Conservation (phyloP, 2,797 vertebrate species). For the Falco naumanni region DNA sequence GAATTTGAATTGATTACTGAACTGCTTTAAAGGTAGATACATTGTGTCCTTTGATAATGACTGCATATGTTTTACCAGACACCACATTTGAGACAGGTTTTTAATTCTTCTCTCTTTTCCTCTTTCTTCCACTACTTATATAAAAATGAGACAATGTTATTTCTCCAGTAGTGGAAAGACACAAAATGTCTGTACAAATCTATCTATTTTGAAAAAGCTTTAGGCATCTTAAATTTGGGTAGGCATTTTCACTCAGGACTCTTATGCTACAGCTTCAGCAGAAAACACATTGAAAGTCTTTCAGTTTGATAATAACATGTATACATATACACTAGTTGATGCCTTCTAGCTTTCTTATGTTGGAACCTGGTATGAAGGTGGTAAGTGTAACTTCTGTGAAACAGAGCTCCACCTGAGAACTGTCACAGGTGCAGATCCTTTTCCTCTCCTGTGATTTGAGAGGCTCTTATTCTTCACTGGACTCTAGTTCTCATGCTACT, state of each 20-base stretch:
- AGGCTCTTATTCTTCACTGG: neutral
- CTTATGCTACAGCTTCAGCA: neutral
- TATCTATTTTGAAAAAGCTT: neutral
- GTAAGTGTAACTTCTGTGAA: neutral
- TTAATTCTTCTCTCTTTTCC: neutral
- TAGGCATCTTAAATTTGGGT: neutral
- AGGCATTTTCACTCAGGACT: neutral
- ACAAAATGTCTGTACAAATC: neutral
- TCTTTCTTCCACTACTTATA: neutral
- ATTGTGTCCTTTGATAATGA: slow-evolving; percentile 29
- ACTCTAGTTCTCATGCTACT: neutral
- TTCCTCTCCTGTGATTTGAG: neutral
- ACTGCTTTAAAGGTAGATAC: slow-evolving; percentile 48
- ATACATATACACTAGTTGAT: rapidly evolving
- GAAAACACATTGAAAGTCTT: neutral
- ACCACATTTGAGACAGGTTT: neutral
- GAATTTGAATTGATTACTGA: slow-evolving; percentile 60
- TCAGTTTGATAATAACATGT: neutral
- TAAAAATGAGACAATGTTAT: neutral
- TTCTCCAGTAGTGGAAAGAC: neutral
- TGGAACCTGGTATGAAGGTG: neutral
- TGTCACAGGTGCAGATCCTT: neutral
- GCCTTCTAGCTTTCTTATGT: neutral
- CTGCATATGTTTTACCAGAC: slow-evolving; percentile 14
- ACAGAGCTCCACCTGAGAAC: neutral